Conservation (phyloP, 1,140 invertebrate species). For the Bilobella aurantiaca region DNA sequence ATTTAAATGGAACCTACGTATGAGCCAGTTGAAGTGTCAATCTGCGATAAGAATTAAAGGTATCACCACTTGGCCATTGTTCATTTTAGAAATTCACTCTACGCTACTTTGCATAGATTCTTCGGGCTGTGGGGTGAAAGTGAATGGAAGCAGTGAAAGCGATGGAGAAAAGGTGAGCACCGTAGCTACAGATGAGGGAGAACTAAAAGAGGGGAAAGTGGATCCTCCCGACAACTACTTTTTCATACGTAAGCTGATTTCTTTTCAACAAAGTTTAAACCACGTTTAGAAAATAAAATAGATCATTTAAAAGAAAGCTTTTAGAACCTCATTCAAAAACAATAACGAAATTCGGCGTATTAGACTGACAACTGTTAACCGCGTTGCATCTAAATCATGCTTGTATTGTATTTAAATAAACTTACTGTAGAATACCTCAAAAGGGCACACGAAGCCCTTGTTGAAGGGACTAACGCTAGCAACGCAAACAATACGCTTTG, state of each 20-base stretch:
- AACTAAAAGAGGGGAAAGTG: neutral
- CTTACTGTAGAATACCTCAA: constrained; percentile 26
- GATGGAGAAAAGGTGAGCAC: neutral
- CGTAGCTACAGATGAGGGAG: neutral
- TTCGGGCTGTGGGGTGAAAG: constrained; percentile 18
- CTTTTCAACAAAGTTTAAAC: neutral
- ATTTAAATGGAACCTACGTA: constrained; percentile 39
- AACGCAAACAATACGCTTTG: constrained; percentile 11
- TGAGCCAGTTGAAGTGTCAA: constrained; percentile 38
- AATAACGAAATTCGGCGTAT: too few relatives aligned
- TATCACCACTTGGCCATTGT: neutral
- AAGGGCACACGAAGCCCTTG: constrained; percentile 19
- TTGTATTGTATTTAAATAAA: neutral
- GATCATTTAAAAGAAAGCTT: too few relatives aligned
- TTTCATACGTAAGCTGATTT: constrained; percentile 24
- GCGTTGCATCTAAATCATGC: too few relatives aligned
- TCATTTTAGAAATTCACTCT: neutral
- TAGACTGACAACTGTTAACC: too few relatives aligned
- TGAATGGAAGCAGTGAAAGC: neutral
- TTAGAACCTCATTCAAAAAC: neutral
- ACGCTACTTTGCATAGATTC: constrained; percentile 8
- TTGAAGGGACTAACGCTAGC: constrained; percentile 8
- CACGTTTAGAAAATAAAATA: too few relatives aligned
- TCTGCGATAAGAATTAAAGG: constrained; percentile 1
- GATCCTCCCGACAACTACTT: constrained; percentile 24